Evolutionary conservation across 2,113 vertebrate genomes (phyloP).

Genomic region (Notechis scutatus): DNA sequence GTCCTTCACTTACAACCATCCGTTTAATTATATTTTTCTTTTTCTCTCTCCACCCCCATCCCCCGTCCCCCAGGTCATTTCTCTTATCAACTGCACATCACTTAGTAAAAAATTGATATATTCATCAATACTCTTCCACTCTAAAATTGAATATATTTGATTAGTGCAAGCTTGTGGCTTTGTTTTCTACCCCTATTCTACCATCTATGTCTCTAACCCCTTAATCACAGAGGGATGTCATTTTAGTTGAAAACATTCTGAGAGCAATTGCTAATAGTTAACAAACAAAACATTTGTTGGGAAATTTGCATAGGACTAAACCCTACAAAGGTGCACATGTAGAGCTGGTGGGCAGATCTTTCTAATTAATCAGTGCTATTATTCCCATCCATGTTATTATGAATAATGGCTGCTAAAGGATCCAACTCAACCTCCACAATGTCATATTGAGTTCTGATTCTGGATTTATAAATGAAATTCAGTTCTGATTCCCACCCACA

Average conservation of each 20-base stretch:
- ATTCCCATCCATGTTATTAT: slow-evolving; percentile 29
- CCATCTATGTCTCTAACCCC: not conserved
- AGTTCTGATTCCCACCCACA: not conserved
- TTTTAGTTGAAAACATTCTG: not conserved
- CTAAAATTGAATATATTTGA: not conserved
- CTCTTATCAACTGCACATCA: not conserved
- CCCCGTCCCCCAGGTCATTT: not conserved
- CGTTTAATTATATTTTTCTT: not conserved
- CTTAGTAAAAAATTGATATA: not conserved
- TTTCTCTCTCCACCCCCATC: not conserved
- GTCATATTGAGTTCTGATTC: slow-evolving; percentile 11
- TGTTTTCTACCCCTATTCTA: not conserved
- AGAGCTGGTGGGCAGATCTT: slow-evolving; percentile 37
- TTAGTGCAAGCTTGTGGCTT: not conserved
- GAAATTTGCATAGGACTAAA: slow-evolving; percentile 17
- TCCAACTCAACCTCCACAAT: slow-evolving; percentile 24
- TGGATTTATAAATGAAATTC: slow-evolving; percentile 2
- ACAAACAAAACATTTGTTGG: slow-evolving; percentile 7
- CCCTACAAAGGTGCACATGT: slow-evolving; percentile 10
- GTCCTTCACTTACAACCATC: not conserved
- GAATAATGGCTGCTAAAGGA: slow-evolving; percentile 43
- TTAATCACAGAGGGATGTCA: not conserved
- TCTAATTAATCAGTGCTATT: slow-evolving; percentile 30
- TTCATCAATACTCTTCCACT: not conserved
- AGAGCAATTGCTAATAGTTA: not conserved